Percentiles rank a stretch among this genome's conserved stretches.
Conservation (phyloP, 1,140 invertebrate genomes). For the Drosophila bipectinata region DNA sequence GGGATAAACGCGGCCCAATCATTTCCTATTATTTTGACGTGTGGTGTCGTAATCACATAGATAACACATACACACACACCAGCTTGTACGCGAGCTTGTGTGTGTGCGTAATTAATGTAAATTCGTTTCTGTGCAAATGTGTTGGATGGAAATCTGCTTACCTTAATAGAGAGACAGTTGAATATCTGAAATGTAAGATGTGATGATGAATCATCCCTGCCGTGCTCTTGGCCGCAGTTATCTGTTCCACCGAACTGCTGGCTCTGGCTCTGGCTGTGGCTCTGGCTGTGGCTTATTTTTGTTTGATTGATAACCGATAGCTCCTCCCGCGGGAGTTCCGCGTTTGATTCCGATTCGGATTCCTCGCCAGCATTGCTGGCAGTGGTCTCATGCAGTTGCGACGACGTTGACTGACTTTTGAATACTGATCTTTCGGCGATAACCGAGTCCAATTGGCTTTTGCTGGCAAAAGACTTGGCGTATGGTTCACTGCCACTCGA, state of each 20-base stretch:
- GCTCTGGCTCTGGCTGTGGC: conserved; percentile 12
- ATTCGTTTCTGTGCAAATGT: conserved; percentile 49
- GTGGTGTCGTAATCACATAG: conserved; percentile 68
- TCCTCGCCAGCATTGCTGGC: conserved; percentile 20
- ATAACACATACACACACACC: conserved; percentile 31
- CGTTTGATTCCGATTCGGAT: conserved; percentile 18
- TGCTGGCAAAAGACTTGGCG: conserved; percentile 47
- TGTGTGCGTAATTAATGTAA: conserved; percentile 57
- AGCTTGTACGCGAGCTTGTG: background rate
- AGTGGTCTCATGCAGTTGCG: conserved; percentile 8
- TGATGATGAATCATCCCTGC: conserved; percentile 78
- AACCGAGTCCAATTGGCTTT: conserved; percentile 29
- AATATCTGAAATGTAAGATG: conserved; percentile 83
- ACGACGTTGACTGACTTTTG: conserved; percentile 42
- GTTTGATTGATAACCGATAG: conserved; percentile 32
- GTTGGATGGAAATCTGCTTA: conserved; percentile 78
- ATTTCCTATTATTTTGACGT: conserved; percentile 59
- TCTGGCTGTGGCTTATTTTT: conserved; percentile 27
- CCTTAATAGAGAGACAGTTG: conserved; percentile 83
- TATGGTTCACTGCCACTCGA: conserved; percentile 51
- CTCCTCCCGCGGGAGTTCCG: conserved; percentile 29
- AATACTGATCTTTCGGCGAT: conserved; percentile 40
- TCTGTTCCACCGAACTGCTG: conserved; percentile 26
- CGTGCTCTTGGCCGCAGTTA: conserved; percentile 60
- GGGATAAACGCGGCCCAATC: conserved; percentile 35